Evolutionary conservation across 2,888 invertebrate genomes (phyloP).

Genomic region (Cerceris rybyensis): DNA sequence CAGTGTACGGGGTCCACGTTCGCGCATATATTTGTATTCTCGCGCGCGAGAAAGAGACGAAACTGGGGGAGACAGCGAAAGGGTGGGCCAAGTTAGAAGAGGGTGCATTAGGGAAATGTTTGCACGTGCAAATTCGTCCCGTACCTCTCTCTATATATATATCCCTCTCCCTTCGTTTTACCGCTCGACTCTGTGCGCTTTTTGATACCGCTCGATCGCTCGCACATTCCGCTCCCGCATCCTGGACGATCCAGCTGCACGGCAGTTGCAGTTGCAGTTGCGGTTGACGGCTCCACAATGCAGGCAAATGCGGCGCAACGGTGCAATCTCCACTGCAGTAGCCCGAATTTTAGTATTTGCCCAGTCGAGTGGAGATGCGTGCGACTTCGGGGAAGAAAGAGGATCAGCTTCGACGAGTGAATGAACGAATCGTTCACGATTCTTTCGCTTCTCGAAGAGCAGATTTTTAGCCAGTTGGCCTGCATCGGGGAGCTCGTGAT

Average conservation of each 20-base stretch:
- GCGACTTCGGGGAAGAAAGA: slow-evolving; percentile 35
- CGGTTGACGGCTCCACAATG: slow-evolving; percentile 74
- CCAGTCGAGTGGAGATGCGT: slow-evolving; percentile 35
- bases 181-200: slow-evolving; percentile 55
- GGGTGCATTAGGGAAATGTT: slow-evolving; percentile 70
- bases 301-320: slow-evolving; percentile 65
- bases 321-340: slow-evolving; percentile 39
- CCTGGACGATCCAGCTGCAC: slow-evolving; percentile 35
- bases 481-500: too few relatives aligned
- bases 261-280: slow-evolving; percentile 73
- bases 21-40: not conserved
- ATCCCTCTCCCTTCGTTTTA: not conserved
- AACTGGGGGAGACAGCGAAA: slow-evolving; percentile 18
- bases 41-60: slow-evolving; percentile 23
- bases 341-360: slow-evolving; percentile 44
- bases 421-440: not conserved
- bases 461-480: too few relatives aligned
- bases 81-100: slow-evolving; percentile 36
- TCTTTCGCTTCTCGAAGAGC: too few relatives aligned
- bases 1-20: slow-evolving; percentile 30
- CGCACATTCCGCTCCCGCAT: slow-evolving; percentile 48
- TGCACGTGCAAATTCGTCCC: slow-evolving; percentile 68
- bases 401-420: slow-evolving; percentile 4
- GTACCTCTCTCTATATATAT: not conserved
- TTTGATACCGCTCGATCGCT: slow-evolving; percentile 65